Conservation (phyloP, 2,797 vertebrate genomes). For the Tadarida brasiliensis region DNA sequence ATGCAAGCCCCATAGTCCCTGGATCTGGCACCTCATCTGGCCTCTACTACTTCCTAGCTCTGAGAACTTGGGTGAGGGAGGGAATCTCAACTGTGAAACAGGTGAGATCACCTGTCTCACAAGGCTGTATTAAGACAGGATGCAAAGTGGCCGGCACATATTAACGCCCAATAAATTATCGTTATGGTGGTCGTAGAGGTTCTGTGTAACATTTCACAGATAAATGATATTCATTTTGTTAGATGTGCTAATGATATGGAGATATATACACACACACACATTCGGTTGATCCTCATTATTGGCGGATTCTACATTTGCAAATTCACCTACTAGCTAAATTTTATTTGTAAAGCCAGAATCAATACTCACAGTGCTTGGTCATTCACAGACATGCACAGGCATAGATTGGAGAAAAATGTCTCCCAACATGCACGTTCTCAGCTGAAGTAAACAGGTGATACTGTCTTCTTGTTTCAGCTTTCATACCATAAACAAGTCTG, state of each 20-base stretch:
- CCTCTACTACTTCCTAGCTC: not conserved
- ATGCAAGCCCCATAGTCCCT: not conserved
- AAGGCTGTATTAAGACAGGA: not conserved
- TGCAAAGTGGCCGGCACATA: not conserved
- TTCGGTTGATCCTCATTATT: not conserved
- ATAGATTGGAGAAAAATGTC: not conserved
- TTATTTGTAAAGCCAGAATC: not conserved
- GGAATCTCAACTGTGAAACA: not conserved
- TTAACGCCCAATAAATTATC: not conserved
- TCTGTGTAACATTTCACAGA: not conserved
- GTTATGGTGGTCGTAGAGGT: not conserved
- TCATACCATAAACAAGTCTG: not conserved
- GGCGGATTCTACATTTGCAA: not conserved
- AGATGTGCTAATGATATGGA: not conserved
- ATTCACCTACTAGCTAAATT: not conserved
- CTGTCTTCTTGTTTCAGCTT: not conserved
- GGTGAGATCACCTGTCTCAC: not conserved
- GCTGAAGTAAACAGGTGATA: not conserved
- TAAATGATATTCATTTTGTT: not conserved
- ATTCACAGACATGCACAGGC: not conserved
- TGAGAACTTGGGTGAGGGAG: not conserved
- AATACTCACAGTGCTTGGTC: not conserved
- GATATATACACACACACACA: not conserved
- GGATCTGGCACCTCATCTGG: not conserved
- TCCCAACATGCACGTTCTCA: not conserved